Percentiles rank a stretch among this genome's conserved stretches.
phyloP scores from a whole-genome alignment of 2,888 invertebrate species.

The Cephalotes varians region DNA sequence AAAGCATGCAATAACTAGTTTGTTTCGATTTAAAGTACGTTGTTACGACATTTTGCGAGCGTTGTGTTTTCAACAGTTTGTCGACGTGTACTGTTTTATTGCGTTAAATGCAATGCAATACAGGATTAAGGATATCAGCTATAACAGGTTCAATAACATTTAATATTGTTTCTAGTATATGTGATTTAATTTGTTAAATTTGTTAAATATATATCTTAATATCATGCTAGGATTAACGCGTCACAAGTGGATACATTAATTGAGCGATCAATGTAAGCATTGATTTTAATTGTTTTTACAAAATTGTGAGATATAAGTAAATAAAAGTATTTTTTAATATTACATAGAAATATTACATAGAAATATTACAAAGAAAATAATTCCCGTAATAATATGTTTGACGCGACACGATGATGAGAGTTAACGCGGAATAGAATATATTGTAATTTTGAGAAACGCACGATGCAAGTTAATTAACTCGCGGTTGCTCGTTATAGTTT shows the following conservation, averaged over 20 bases:
- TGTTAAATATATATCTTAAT: background rate
- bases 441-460: conserved; percentile 31
- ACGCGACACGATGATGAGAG: background rate
- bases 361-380: conserved; percentile 8
- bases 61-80: background rate
- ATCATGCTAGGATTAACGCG: background rate
- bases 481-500: conserved; percentile 26
- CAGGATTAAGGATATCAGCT: conserved; percentile 1
- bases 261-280: background rate
- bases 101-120: conserved; percentile 15
- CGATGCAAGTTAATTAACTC: conserved; percentile 46
- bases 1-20: background rate
- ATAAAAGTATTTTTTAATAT: too few species aligned
- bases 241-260: background rate
- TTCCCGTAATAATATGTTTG: background rate
- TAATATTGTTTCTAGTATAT: background rate
- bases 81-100: background rate
- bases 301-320: background rate
- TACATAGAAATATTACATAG: too few species aligned
- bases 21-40: background rate
- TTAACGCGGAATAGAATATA: background rate
- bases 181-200: conserved; percentile 28
- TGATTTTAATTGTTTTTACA: conserved; percentile 2
- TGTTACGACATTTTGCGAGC: background rate
- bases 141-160: background rate